Evolutionary conservation across 2,888 invertebrate genomes (phyloP), one percentile per base, ranked within the genome.

Genomic region (Anaspis maculata): DNA sequence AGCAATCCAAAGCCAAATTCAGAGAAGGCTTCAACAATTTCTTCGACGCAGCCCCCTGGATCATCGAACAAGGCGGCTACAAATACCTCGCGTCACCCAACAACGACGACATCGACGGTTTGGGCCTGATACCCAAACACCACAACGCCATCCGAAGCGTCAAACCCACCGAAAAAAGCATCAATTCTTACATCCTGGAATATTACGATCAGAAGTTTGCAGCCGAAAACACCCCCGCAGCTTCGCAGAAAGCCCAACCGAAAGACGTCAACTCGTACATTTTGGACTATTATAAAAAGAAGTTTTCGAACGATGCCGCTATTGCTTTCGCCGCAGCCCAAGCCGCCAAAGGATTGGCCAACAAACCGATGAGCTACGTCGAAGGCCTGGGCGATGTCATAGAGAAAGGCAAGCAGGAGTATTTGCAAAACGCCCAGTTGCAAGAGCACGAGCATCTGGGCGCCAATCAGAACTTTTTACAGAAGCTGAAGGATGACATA

Each of bases 241-340:
- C n/a, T n/a, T n/a, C n/a, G n/a, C n/a, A n/a, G n/a, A n/a, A n/a
- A n/a, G 19, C 19, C 19, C 5, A 19, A 6, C 19, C 19, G 16
- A n/a, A n/a, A n/a, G n/a, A n/a, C n/a, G 43, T 40, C 2, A 44
- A 42, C 29, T 16, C 15, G 11, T 25, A 48, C 5, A 21, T 56
- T n/a, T 32, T 54, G n/a, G 42, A 50, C n/a, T 55, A 48, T 39
- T 56, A 48, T 32, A 42, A 40, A 14, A 46, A 49, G 25, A 56
- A 57, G 39, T 57, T 57, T 30, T 31, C 43, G 7, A 38, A 44
- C 13, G 57, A 58, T 32, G 58, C 57, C 2, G 39, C 28, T 3
- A 12, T 9, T 19, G n/a, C n/a, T n/a, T n/a, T n/a, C n/a, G 14
- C n/a, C 16, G 10, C 7, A 25, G 5, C 1, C 2, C 9, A 11